Evolutionary conservation across 2,113 vertebrate genomes (phyloP).

Genomic region (Colinus virginianus): DNA sequence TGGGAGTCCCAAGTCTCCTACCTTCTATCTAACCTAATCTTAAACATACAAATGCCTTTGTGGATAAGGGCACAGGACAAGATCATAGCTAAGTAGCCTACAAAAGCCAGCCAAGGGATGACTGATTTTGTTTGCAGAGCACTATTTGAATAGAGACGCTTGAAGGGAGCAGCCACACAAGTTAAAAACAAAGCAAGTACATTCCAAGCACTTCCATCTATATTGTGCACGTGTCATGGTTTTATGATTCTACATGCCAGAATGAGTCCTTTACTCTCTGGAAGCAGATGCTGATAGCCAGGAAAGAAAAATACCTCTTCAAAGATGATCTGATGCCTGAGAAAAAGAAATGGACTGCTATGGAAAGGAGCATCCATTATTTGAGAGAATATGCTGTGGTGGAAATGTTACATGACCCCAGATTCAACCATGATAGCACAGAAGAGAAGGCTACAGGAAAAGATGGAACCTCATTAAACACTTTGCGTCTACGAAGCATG

Average conservation of each 20-base stretch:
- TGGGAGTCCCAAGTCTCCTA: rapidly evolving
- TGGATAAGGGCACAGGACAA: neutral
- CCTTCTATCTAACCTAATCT: neutral
- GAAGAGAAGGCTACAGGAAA: neutral
- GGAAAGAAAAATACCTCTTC: too few species aligned
- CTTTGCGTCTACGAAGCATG: neutral
- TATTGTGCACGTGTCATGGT: neutral
- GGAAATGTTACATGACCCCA: too few species aligned
- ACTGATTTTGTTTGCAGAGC: neutral
- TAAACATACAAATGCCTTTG: neutral
- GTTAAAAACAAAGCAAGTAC: neutral
- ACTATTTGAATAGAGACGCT: neutral
- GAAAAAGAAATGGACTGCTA: too few species aligned
- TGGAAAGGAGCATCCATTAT: too few species aligned
- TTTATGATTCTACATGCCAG: too few species aligned
- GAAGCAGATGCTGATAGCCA: too few species aligned
- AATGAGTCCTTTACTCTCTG: too few species aligned
- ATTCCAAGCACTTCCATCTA: neutral
- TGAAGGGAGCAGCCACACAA: neutral
- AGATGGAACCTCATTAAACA: neutral
- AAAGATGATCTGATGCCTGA: too few species aligned
- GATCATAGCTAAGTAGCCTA: neutral
- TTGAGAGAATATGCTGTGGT: too few species aligned
- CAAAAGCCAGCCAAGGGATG: neutral
- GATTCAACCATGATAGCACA: neutral